Evolutionary conservation across 1,140 invertebrate species (phyloP), one percentile per base, ranked within the genome.

Genomic region (Nebria ingens): DNA sequence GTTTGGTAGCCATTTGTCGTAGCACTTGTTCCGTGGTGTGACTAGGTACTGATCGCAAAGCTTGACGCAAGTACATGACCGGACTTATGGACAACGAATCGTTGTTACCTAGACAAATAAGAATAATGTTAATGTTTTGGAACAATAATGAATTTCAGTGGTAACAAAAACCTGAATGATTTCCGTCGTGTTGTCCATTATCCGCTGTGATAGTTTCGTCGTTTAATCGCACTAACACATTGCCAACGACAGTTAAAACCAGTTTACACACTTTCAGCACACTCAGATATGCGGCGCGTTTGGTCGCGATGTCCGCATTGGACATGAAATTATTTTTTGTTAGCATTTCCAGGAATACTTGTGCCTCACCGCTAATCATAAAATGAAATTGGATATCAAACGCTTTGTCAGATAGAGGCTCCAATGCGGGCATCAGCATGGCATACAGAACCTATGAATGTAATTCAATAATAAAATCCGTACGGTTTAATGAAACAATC

Each of bases 371-470:
- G 63, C 89, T 91, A 63, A 83, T 85, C 51, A 95, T 84, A 70
- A 96, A 96, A 65, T 89, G 87, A 57, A 85, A 82, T 71, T 96
- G 92, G 73, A 95, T 90, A 66, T 88, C 85, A 64, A 87, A 84
- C 22, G 90, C 84, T 61, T 86, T 84, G 34, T 95, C 90, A 0
- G 87, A 81, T 59, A 86, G 76, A 2, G 87, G 84, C 62, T 93
- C 90, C 21, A 85, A 70, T 9, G 93, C 90, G 13, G 94, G 94
- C 84, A 98, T 93, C 29, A 98, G 73, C 64, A 97, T 76, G 50
- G 90, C 85, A 69, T 97, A 95, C 50, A 93, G 72, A 45, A 95
- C 91, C 82, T 94, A 72, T 58, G 78, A 70, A 58, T 75, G 74
- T 51, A 68, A 71, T 6, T 52, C 40, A 45, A 20, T 22, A 20